Evolutionary conservation across 35 echinoderm and acorn worm species (phyloP).

Genomic region (Lytechinus variegatus): DNA sequence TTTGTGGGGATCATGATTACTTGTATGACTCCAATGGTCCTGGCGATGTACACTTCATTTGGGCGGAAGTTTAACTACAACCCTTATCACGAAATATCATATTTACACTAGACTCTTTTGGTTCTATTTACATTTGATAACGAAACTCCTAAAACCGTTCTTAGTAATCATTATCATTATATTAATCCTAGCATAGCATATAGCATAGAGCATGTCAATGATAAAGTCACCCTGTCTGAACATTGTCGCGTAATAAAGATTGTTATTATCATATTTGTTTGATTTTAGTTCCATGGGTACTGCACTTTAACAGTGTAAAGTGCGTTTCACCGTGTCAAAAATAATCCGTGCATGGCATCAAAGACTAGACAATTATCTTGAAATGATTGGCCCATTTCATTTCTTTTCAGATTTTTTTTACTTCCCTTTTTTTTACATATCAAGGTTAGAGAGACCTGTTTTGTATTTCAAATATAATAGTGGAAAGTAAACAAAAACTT

Average conservation of each 20-base stretch:
- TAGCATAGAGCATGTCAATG: background rate
- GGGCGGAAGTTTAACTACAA: background rate
- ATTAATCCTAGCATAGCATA: background rate
- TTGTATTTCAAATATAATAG: no score
- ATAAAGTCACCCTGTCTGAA: background rate
- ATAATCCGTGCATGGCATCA: background rate
- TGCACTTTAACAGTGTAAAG: background rate
- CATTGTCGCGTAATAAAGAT: background rate
- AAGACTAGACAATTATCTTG: background rate
- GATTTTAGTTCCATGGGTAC: background rate
- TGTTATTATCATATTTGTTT: background rate
- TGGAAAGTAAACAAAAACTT: no score
- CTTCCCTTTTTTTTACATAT: background rate
- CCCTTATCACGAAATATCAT: background rate
- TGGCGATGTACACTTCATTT: background rate
- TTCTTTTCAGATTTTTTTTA: background rate
- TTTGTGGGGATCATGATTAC: no score
- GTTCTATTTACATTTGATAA: background rate
- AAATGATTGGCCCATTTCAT: background rate
- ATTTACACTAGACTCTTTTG: background rate
- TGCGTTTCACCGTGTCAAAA: background rate
- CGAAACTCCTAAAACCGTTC: background rate
- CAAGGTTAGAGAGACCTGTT: no score
- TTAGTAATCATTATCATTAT: background rate
- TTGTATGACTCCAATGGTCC: no score